Percentiles rank a stretch among this genome's conserved stretches.
Conservation (phyloP, 2,113 vertebrate genomes). For the Galemys pyrenaicus region DNA sequence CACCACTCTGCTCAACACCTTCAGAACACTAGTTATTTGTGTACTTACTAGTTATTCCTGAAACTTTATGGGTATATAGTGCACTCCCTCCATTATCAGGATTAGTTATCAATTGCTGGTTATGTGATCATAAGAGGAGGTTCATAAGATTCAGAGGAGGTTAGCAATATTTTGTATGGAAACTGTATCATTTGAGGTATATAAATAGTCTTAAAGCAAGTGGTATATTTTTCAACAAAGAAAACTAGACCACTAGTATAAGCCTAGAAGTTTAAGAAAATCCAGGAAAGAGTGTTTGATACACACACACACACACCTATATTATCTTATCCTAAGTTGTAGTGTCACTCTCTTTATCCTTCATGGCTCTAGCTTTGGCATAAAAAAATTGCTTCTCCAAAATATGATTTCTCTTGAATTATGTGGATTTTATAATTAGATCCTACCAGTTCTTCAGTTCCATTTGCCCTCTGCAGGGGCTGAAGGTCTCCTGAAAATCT, state of each 20-base stretch:
- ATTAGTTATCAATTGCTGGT: not conserved
- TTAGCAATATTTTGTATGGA: not conserved
- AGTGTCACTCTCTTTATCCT: not conserved
- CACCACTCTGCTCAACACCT: not conserved
- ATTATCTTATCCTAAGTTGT: not conserved
- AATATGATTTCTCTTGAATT: not conserved
- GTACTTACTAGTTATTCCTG: not conserved
- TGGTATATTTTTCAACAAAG: not conserved
- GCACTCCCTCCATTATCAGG: not conserved
- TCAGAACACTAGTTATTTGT: not conserved
- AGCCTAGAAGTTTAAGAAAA: not conserved
- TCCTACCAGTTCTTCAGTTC: conserved; percentile 12
- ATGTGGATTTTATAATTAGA: conserved; percentile 51
- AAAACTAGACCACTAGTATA: not conserved
- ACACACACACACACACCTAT: not conserved
- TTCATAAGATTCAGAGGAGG: not conserved
- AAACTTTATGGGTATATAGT: not conserved
- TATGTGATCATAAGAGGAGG: too few species aligned
- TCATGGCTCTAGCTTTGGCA: not conserved
- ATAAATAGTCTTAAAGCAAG: not conserved
- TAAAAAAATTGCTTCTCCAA: not conserved
- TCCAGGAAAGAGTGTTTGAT: not conserved
- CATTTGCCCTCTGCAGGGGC: not conserved
- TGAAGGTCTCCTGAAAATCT: conserved; percentile 11
- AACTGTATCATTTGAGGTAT: not conserved